Percentiles rank a stretch among this genome's conserved stretches.
Evolutionary conservation across 2,888 invertebrate genomes (phyloP).

Genomic region (Phytoseiulus persimilis): DNA sequence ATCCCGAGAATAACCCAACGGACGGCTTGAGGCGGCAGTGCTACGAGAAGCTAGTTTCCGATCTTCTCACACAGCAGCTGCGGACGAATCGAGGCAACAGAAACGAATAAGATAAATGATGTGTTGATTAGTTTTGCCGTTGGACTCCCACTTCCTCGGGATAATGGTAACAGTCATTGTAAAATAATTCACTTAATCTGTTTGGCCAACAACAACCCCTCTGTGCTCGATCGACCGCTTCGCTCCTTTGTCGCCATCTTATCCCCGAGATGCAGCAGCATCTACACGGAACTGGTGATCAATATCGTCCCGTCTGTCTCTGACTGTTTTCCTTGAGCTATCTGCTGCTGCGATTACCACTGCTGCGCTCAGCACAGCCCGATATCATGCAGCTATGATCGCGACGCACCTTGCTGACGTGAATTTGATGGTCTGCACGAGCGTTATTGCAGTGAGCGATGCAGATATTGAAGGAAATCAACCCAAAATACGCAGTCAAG

Average conservation of each 20-base stretch:
- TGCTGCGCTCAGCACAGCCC: not conserved
- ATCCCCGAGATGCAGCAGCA: not conserved
- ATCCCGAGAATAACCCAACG: too few relatives aligned
- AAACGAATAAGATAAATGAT: not conserved
- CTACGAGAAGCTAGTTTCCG: too few relatives aligned
- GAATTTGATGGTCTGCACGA: not conserved
- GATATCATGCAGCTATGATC: not conserved
- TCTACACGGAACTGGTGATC: not conserved
- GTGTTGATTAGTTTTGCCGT: not conserved
- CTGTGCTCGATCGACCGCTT: not conserved
- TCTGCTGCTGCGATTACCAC: not conserved
- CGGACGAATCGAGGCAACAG: not conserved
- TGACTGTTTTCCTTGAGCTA: not conserved
- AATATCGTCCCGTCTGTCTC: not conserved
- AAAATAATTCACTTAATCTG: not conserved
- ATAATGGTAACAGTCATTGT: not conserved
- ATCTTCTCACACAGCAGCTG: too few relatives aligned
- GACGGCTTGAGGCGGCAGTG: too few relatives aligned
- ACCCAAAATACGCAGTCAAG: too few relatives aligned
- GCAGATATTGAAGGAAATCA: too few relatives aligned
- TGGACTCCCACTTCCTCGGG: not conserved
- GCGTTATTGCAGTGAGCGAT: too few relatives aligned
- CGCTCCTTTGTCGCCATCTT: not conserved
- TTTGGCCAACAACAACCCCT: not conserved
- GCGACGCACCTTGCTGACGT: not conserved